Evolutionary conservation across 1,140 invertebrate genomes (phyloP).

Genomic region (Procambarus clarkii): DNA sequence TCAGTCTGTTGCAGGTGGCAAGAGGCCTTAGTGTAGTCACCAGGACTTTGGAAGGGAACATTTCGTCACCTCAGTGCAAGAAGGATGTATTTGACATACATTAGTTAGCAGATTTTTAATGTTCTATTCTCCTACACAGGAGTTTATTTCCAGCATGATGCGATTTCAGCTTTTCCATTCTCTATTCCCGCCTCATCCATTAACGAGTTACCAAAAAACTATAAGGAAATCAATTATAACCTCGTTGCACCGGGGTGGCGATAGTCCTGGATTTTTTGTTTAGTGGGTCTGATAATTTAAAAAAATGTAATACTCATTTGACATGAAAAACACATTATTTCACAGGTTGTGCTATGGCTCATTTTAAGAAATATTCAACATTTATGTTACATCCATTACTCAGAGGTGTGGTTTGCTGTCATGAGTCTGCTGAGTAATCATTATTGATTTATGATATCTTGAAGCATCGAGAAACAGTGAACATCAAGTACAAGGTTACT

Average conservation of each 20-base stretch:
- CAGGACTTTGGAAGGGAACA: not conserved
- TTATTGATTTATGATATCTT: not conserved
- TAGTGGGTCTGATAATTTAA: constrained; percentile 4
- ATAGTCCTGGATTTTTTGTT: not conserved
- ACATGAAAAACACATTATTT: constrained; percentile 5
- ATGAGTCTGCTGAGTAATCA: not conserved
- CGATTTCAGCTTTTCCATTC: no score
- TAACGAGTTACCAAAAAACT: no score
- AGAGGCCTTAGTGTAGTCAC: not conserved
- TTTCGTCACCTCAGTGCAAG: no score
- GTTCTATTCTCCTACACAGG: no score
- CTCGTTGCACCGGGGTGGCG: no score
- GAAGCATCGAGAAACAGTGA: constrained; percentile 37
- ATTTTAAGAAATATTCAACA: not conserved
- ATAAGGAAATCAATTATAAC: no score
- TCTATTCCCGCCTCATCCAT: no score
- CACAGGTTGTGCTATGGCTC: not conserved
- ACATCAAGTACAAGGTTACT: constrained; percentile 26
- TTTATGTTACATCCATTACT: not conserved
- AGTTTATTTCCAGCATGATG: no score
- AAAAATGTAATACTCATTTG: not conserved
- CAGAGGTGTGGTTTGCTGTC: not conserved
- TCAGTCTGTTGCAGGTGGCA: not conserved
- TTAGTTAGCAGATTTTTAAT: not conserved
- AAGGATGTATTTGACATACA: not conserved